Evolutionary conservation across 2,113 vertebrate genomes (phyloP), one percentile per base, ranked within the genome.

Genomic region (Nestor notabilis): DNA sequence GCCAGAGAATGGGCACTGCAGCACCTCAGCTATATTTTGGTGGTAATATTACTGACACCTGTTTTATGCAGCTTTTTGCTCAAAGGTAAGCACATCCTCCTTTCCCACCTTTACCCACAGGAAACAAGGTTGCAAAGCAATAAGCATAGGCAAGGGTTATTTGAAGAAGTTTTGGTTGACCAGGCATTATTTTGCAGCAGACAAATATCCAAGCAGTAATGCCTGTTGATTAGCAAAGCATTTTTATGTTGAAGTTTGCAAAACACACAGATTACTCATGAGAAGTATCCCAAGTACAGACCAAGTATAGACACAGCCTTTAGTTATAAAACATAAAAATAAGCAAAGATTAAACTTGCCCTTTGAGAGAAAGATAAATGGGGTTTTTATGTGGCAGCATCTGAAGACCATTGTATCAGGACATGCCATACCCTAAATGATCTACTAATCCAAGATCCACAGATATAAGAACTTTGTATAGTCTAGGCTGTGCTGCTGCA

Each of bases 241-340:
- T 80, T 96, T 94, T 89, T 87, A 28, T 65, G 69, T 65, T 83
- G 87, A 72, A 53, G 53, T 28, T 79, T 89, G 70, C 28, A 87
- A 91, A 92, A 82, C 55, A 96, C 47, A 19, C 31, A 27, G 44
- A 58, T 95, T 95, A 76, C 65, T 92, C 80, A 31, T 47, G 81
- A 87, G 89, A 77, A 28, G 28, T 68, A 37, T 76, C 83, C 52
- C 56, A 46, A n/a, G n/a, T n/a, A n/a, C 7, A 61, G 61, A 82
- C 69, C 70, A 46, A 56, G 65, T n/a, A 58, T 17, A 82, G 87
- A 69, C 84, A 43, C 74, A 87, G 65, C 64, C 56, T 35, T 74
- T n/a, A 44, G 61, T 81, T 76, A 46, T 18, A 52, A 81, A 94
- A 65, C 28, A 43, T 3, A 64, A 64, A 92, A 78, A 72, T 68